phyloP scores from a whole-genome alignment of 2,888 invertebrate genomes.

The Sussaba pulchella region DNA sequence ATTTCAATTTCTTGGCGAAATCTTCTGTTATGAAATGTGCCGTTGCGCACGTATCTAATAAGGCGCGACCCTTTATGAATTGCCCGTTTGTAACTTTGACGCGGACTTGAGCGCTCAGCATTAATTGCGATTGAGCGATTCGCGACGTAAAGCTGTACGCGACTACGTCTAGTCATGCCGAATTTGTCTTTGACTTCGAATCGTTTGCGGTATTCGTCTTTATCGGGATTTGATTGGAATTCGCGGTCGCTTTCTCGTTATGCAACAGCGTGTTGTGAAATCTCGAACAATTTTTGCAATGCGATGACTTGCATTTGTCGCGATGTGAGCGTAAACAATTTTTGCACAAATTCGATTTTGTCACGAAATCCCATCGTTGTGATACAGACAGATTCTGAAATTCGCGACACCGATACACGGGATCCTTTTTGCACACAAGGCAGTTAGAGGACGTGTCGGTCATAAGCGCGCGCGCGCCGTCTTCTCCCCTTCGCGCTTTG shows the following conservation, averaged over 20 bases:
- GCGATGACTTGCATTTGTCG: conserved; percentile 20
- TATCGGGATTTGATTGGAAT: neutral
- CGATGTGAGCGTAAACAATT: conserved; percentile 13
- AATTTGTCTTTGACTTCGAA: neutral
- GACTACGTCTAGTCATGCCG: neutral
- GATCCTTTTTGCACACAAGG: conserved; percentile 28
- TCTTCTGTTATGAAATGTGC: conserved; percentile 34
- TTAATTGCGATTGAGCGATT: conserved; percentile 24
- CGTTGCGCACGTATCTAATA: conserved; percentile 24
- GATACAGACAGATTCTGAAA: conserved; percentile 22
- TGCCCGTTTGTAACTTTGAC: conserved; percentile 9
- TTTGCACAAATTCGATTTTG: neutral
- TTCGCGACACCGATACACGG: conserved; percentile 22
- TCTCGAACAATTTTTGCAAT: conserved; percentile 27
- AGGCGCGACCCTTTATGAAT: conserved; percentile 10
- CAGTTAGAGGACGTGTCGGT: conserved; percentile 16
- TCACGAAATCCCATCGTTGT: conserved; percentile 36
- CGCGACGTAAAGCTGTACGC: conserved; percentile 12
- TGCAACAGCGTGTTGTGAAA: conserved; percentile 44
- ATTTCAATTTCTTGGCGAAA: conserved; percentile 9
- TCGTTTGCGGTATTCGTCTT: neutral
- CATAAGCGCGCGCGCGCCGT: conserved; percentile 24
- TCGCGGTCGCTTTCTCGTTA: neutral
- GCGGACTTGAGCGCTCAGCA: conserved; percentile 42
- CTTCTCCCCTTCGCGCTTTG: conserved; percentile 9